Evolutionary conservation across 2,888 invertebrate genomes (phyloP), one percentile per base, ranked within the genome.

Genomic region (Andricus quercusramuli): DNA sequence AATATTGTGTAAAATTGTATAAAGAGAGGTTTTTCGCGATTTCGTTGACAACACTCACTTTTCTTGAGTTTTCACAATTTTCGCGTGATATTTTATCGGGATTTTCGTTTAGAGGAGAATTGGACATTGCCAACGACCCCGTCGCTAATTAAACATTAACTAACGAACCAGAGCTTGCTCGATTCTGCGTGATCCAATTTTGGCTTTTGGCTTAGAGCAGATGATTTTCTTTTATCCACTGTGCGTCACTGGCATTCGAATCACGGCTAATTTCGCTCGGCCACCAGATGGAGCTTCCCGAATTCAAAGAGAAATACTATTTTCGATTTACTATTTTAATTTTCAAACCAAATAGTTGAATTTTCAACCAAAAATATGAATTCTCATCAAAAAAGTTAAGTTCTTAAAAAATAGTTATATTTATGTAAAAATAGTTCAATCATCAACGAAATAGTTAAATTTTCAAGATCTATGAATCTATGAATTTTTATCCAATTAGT

Each of bases 111-210:
- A 29, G 56, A 51, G n/a, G 51, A 74, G 32, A 15, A 37, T 37
- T 37, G 37, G 56, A 56, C 56, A 56, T 74, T 74, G 51, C 74
- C 56, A 74, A 74, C 51, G 51, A 74, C 32, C 74, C 51, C 74
- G 74, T 29, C 74, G 74, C 74, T 74, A 74, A 74, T 74, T 74
- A 74, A 74, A 56, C 74, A 74, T 74, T 74, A 74, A 74, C 85
- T 84, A 84, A 87, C 85, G 86, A 86, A 83, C 85, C 80, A 83
- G 80, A 82, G 87, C 86, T 87, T 86, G 80, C 65, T 80, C 76
- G 78, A 83, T 80, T 88, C 87, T 86, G 85, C 79, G 78, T 82
- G 86, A 83, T 86, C 83, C 56, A 74, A 85, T 86, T 88, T 88
- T 84, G 85, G 84, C 84, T 83, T 77, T 77, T 77, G 74, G 74